A percentile compares a stretch with the other conserved stretches of the same genome.
phyloP scores from a whole-genome alignment of 1,140 invertebrate genomes.

The Hyles euphorbiae region DNA sequence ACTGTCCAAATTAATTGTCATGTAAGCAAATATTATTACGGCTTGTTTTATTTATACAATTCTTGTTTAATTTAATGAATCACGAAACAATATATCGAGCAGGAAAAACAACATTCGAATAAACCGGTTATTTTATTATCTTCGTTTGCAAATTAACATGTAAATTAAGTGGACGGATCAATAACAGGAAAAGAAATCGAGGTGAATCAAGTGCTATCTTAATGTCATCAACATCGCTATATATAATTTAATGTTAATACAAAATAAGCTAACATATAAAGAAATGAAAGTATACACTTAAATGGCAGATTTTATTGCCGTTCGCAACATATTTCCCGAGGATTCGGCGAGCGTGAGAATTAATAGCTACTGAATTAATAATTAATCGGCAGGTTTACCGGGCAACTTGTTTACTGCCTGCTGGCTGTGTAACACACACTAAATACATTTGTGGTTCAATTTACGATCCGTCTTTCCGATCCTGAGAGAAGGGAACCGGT shows the following conservation, averaged over 20 bases:
- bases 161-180: constrained; percentile 12
- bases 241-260: constrained; percentile 1
- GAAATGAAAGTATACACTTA: too few species aligned
- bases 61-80: constrained; percentile 8
- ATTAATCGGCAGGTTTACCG: too few species aligned
- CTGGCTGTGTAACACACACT: neutral
- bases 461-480: constrained; percentile 23
- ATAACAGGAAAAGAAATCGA: constrained; percentile 33
- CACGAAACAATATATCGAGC: constrained; percentile 9
- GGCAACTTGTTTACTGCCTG: too few species aligned
- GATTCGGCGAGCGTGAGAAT: too few species aligned
- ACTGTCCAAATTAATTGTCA: neutral
- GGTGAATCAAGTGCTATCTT: constrained; percentile 16
- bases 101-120: constrained; percentile 13
- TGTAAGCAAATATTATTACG: neutral
- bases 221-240: neutral
- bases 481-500: constrained; percentile 20
- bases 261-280: neutral
- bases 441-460: constrained; percentile 25
- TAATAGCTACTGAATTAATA: too few species aligned
- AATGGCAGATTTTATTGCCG: too few species aligned
- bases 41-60: constrained; percentile 2
- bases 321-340: too few species aligned
- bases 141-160: constrained; percentile 14
- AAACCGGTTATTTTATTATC: constrained; percentile 19